Evolutionary conservation across 2,888 invertebrate genomes (phyloP).

Genomic region (Phoenoteleia sp.): DNA sequence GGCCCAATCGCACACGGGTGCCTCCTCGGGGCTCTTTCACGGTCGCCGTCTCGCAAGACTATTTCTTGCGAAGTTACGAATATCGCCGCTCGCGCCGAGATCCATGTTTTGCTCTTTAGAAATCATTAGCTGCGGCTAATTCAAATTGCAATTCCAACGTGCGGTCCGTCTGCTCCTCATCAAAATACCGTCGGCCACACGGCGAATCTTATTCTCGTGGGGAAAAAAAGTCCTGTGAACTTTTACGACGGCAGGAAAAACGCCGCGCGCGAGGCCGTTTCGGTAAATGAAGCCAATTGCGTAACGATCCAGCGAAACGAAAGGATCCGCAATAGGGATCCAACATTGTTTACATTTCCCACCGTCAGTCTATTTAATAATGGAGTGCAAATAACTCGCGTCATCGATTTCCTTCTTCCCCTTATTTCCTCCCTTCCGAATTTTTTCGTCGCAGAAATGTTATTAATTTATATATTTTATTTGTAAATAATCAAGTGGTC

Average conservation of each 20-base stretch:
- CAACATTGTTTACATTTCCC: conserved; percentile 47
- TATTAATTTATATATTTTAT: too few relatives aligned
- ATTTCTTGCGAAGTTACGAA: conserved; percentile 80
- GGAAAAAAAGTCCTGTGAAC: conserved; percentile 81
- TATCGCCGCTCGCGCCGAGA: conserved; percentile 75
- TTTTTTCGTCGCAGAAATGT: too few relatives aligned
- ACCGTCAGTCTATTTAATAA: conserved; percentile 23
- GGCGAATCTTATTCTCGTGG: conserved; percentile 71
- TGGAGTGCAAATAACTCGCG: conserved; percentile 19
- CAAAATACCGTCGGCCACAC: conserved; percentile 85
- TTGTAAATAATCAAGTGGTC: too few relatives aligned
- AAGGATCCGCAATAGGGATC: conserved; percentile 8
- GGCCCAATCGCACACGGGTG: conserved; percentile 73
- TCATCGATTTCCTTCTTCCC: conserved; percentile 30
- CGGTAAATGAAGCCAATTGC: conserved; percentile 59
- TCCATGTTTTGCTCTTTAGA: conserved; percentile 84
- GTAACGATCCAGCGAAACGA: conserved; percentile 24
- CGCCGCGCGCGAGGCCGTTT: conserved; percentile 22
- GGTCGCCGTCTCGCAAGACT: conserved; percentile 73
- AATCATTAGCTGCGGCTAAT: conserved; percentile 86
- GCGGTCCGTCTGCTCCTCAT: conserved; percentile 81
- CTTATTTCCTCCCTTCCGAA: too few relatives aligned
- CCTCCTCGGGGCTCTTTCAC: conserved; percentile 73
- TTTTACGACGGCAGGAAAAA: conserved; percentile 78
- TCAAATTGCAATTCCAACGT: conserved; percentile 85